Percentiles rank a stretch among this genome's conserved stretches.
Conservation (phyloP, 2,113 vertebrate genomes). For the Argyrosomus japonicus region DNA sequence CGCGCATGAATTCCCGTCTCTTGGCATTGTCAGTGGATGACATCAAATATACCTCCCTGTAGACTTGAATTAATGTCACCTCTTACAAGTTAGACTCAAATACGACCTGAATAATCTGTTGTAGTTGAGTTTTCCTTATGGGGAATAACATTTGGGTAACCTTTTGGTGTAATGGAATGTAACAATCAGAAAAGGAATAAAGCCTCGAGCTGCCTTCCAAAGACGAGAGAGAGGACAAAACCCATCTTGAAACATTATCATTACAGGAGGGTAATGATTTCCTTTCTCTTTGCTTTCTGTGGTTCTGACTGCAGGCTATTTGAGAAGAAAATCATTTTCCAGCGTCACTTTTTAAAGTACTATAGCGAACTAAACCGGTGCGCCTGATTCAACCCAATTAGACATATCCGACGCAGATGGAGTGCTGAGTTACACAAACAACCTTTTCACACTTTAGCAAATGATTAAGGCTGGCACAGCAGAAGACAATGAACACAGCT, state of each 20-base stretch:
- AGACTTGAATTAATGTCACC: slow-evolving; percentile 65
- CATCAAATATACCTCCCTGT: slow-evolving; percentile 67
- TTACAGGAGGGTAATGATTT: slow-evolving; percentile 68
- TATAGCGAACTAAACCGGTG: slow-evolving; percentile 32
- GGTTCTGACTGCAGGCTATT: slow-evolving; percentile 58
- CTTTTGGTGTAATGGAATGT: slow-evolving; percentile 67
- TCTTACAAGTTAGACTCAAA: slow-evolving; percentile 57
- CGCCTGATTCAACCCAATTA: slow-evolving; percentile 59
- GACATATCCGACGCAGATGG: slow-evolving; percentile 22
- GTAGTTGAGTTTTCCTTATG: slow-evolving; percentile 41
- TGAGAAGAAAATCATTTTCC: slow-evolving; percentile 59
- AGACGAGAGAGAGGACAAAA: slow-evolving; percentile 64
- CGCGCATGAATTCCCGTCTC: slow-evolving; percentile 14
- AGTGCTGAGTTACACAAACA: slow-evolving; percentile 32
- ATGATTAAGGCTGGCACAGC: slow-evolving; percentile 32
- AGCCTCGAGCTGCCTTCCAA: slow-evolving; percentile 61
- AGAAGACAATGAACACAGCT: slow-evolving; percentile 21
- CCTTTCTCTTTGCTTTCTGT: slow-evolving; percentile 58
- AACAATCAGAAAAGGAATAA: slow-evolving; percentile 70
- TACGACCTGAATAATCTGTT: slow-evolving; percentile 53
- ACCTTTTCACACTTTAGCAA: slow-evolving; percentile 27
- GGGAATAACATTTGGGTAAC: slow-evolving; percentile 71
- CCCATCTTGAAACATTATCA: slow-evolving; percentile 70
- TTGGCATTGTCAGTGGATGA: slow-evolving; percentile 36
- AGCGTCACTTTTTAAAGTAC: slow-evolving; percentile 56